Evolutionary conservation across 1,140 invertebrate genomes (phyloP).

Genomic region (Leptopilina boulardi): DNA sequence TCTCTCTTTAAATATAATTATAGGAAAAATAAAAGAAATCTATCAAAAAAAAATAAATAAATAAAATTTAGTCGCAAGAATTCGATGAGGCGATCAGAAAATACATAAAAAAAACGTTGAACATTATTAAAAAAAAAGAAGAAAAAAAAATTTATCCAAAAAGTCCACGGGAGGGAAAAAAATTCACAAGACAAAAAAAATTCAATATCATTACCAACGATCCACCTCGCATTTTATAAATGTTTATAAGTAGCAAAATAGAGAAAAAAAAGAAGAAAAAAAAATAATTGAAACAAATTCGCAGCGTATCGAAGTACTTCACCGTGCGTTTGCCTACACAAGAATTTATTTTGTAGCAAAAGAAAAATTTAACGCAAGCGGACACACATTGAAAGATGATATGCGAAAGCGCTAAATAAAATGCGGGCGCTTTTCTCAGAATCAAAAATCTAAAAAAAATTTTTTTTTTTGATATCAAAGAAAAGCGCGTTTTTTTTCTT

Average conservation of each 20-base stretch:
- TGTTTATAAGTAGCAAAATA: slow-evolving; percentile 35
- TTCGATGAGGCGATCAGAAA: slow-evolving; percentile 16
- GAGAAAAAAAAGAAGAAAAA: too few species aligned
- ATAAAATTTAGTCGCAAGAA: slow-evolving; percentile 17
- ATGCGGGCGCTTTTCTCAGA: slow-evolving; percentile 1
- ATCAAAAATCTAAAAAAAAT: neutral
- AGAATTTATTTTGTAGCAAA: neutral
- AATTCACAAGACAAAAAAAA: neutral
- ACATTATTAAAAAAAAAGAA: slow-evolving; percentile 14
- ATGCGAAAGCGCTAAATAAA: slow-evolving; percentile 1
- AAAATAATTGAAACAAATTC: slow-evolving; percentile 40
- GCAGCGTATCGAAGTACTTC: slow-evolving; percentile 48
- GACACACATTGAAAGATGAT: neutral
- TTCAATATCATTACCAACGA: slow-evolving; percentile 39
- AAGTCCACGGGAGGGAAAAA: neutral
- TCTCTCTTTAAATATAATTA: neutral
- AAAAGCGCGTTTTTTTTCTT: slow-evolving; percentile 36
- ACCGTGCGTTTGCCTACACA: slow-evolving; percentile 22
- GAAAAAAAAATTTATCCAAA: neutral
- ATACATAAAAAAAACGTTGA: neutral
- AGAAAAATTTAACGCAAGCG: neutral
- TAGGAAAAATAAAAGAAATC: neutral
- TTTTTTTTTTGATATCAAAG: neutral
- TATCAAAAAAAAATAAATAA: neutral
- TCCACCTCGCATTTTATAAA: slow-evolving; percentile 47